phyloP scores from a whole-genome alignment of 2,888 invertebrate species.

The Mythimna impura region DNA sequence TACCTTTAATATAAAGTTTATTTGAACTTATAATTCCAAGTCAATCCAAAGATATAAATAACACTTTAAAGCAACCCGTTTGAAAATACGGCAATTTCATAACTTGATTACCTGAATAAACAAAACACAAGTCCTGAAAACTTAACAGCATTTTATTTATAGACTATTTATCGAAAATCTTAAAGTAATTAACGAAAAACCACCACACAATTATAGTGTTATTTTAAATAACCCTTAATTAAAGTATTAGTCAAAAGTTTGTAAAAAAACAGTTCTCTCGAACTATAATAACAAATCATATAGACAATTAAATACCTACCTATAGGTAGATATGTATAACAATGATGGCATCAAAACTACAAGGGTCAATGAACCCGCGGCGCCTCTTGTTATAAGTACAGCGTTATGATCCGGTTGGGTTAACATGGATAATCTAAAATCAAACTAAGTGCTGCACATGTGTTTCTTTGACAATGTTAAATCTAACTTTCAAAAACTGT shows the following conservation, averaged over 20 bases:
- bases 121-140: not conserved
- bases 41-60: no score
- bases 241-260: not conserved
- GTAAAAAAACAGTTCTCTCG: not conserved
- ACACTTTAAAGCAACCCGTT: no score
- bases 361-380: slow-evolving; percentile 44
- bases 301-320: slow-evolving; percentile 32
- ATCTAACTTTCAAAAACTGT: not conserved
- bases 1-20: no score
- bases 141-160: not conserved
- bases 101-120: not conserved
- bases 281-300: not conserved
- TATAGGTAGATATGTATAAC: slow-evolving; percentile 26
- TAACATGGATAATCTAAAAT: slow-evolving; percentile 42
- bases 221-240: not conserved
- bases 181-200: not conserved
- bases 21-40: no score
- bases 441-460: not conserved
- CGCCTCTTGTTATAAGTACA: slow-evolving; percentile 54
- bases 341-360: slow-evolving; percentile 41
- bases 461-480: not conserved
- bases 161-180: not conserved
- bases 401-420: slow-evolving; percentile 47
- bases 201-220: not conserved
- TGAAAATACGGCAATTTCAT: no score